phyloP scores from a whole-genome alignment of 2,797 vertebrate species.

The Diceros bicornis region DNA sequence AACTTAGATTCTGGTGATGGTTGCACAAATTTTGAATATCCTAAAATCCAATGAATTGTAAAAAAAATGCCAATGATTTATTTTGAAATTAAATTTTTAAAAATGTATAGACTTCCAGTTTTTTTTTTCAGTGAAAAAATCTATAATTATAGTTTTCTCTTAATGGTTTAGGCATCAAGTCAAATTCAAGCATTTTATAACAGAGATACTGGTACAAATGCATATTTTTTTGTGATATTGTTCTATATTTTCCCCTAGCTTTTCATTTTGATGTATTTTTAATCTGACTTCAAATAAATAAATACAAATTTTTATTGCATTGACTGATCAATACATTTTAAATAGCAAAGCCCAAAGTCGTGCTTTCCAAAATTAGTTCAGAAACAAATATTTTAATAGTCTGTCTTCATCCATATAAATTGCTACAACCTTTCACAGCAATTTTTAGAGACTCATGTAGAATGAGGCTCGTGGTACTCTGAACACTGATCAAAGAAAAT shows the following conservation, averaged over 20 bases:
- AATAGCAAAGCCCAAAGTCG: neutral
- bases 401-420: neutral
- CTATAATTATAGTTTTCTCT: constrained; percentile 1
- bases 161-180: constrained; percentile 29
- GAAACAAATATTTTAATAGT: neutral
- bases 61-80: neutral
- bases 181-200: neutral
- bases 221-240: neutral
- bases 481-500: neutral
- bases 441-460: neutral
- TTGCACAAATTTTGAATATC: neutral
- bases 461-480: neutral
- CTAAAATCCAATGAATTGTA: neutral
- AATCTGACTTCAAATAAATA: neutral
- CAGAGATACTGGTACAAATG: neutral
- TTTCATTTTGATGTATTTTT: constrained; percentile 17
- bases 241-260: neutral
- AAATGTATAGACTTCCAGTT: neutral
- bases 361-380: neutral
- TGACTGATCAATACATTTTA: neutral
- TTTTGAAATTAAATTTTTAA: neutral
- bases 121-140: neutral
- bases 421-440: neutral
- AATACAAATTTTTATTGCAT: neutral
- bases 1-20: neutral